These are phyloP conservation scores for Mactromeris polynyma DNA, from an alignment of 2,888 invertebrate genomes.

Conservation along the genomic window DNA sequence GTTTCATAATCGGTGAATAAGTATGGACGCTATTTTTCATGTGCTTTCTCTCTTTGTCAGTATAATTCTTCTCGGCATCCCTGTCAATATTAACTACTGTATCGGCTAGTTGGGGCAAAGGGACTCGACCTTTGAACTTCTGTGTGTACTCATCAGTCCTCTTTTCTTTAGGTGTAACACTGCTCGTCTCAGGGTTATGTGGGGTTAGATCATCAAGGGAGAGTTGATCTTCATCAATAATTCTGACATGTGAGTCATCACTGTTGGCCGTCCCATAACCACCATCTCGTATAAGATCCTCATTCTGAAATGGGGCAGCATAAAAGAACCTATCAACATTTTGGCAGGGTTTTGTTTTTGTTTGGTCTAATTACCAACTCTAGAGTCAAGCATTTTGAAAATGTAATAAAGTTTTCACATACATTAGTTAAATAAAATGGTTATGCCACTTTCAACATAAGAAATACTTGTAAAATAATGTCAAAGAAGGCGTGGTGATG, in stretches of 20 bases:
- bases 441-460: no score
- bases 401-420: no score
- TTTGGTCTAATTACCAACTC: no score
- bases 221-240: conserved; percentile 37
- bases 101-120: conserved; percentile 6
- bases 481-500: no score
- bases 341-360: no score
- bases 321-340: no score
- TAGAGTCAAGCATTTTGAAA: no score
- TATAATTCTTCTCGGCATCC: conserved; percentile 18
- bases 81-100: conserved; percentile 9
- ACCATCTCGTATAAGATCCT: conserved; percentile 38
- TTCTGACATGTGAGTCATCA: conserved; percentile 36
- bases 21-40: conserved; percentile 41
- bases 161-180: conserved; percentile 33
- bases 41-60: conserved; percentile 22
- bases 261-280: conserved; percentile 55
- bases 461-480: no score
- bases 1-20: conserved; percentile 37
- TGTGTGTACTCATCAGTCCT: neutral
- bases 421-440: no score
- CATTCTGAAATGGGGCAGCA: conserved; percentile 26
- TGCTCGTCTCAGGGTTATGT: neutral
- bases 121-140: conserved; percentile 36
- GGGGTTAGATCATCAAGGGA: conserved; percentile 43